Evolutionary conservation across 1,140 invertebrate genomes (phyloP), one percentile per base, ranked within the genome.

Genomic region (Nautilus pompilius): DNA sequence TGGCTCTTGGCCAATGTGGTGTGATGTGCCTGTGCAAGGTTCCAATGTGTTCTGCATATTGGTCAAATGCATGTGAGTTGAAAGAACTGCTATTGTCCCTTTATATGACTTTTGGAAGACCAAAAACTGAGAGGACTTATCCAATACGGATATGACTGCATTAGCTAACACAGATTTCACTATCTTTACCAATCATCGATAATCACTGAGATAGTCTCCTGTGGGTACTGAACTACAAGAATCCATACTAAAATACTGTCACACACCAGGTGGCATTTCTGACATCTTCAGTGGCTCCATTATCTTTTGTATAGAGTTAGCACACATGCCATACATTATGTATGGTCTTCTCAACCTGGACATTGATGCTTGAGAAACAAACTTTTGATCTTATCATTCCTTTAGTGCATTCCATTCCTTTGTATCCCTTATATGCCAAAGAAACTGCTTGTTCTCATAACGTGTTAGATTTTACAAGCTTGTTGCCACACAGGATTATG

Each of bases 141-240:
- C 60, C 10, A 68, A 36, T 34, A 5, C 4, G 5, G 59, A 54
- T 22, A 54, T 62, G 4, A 67, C 55, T 17, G 30, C 32, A 34
- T 67, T 58, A 33, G 68, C 59, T 26, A 68, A 67, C 61, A 2
- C 68, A 10, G 76, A 69, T 10, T 71, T 59, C 5, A 74, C 54
- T 73, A 78, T 60, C 70, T 41, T 17, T 72, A 76, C 29, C 71
- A 76, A 45, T 76, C 72, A 68, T 78, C 71, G 3, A 69, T 63
- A 13, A 76, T 41, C 5, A 75, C 78, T 46, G 15, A 76, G 59
- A 57, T 72, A 71, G 29, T 77, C 59, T 26, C 67, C 68, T 26
- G 28, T 62, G 32, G 69, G 74, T 6, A 77, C 24, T n/a, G 72
- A 68, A 33, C 75, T 75, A 60, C 64, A 72, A 60, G 75, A 76